Conservation (phyloP, 2,797 vertebrate species). For the Mus spretus region DNA sequence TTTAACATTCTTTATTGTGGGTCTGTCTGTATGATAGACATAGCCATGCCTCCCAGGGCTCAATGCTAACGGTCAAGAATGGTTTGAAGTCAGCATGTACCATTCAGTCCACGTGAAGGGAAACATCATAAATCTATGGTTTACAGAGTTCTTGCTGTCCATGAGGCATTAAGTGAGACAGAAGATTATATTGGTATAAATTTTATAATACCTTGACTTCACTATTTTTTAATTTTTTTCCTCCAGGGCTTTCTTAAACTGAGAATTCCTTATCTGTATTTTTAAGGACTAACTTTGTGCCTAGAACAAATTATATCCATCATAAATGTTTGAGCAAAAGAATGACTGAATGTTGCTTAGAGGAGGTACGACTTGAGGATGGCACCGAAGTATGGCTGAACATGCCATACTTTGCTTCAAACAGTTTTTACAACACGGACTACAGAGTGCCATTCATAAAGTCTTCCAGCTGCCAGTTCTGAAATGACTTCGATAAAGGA, state of each 20-base stretch:
- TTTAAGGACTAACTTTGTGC: background rate
- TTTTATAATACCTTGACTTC: background rate
- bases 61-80: background rate
- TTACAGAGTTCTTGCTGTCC: background rate
- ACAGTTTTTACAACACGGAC: slow-evolving; percentile 13
- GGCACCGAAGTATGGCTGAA: background rate
- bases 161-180: background rate
- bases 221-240: slow-evolving; percentile 35
- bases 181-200: background rate
- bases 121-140: background rate
- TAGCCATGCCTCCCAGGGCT: background rate
- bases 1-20: background rate
- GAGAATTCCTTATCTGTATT: background rate
- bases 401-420: slow-evolving; percentile 19
- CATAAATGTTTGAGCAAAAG: background rate
- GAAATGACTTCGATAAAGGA: slow-evolving; percentile 4
- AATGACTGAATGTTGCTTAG: background rate
- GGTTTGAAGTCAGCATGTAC: background rate
- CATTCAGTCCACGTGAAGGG: background rate
- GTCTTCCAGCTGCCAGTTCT: background rate
- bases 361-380: background rate
- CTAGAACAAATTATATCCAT: background rate
- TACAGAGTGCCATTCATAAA: background rate
- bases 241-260: background rate
- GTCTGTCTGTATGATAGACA: background rate